Evolutionary conservation across 2,113 vertebrate genomes (phyloP).

Genomic region (Oreochromis niloticus): DNA sequence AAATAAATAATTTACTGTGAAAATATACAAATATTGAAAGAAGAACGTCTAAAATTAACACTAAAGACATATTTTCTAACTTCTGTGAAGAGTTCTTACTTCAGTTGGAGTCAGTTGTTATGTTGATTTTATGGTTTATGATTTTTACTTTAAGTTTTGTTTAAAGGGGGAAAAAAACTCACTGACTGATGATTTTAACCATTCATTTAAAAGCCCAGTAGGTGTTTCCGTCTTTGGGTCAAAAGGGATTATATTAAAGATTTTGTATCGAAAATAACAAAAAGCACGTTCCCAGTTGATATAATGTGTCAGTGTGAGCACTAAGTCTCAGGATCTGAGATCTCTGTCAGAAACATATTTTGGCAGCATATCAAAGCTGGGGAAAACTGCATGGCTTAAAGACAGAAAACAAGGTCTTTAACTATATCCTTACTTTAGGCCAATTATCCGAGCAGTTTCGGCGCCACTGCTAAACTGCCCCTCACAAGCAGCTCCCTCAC

Average conservation of each 20-base stretch:
- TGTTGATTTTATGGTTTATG: background rate
- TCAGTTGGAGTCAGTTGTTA: background rate
- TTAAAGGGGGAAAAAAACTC: rapidly evolving
- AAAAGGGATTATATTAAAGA: background rate
- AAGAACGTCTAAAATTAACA: background rate
- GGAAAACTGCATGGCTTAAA: background rate
- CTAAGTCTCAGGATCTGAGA: background rate
- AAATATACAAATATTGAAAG: background rate
- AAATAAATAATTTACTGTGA: background rate
- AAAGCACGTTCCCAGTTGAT: background rate
- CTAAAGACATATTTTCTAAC: background rate
- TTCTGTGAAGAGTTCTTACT: background rate
- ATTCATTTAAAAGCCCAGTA: background rate
- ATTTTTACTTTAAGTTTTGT: background rate
- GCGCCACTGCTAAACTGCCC: background rate
- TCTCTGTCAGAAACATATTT: background rate
- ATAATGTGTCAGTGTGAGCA: background rate
- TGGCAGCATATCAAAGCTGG: background rate
- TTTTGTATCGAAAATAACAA: background rate
- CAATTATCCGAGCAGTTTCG: background rate
- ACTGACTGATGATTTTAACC: background rate
- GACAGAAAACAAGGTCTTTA: background rate
- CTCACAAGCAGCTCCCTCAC: background rate
- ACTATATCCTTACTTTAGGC: background rate
- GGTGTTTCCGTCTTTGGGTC: background rate